These are phyloP conservation scores for Phycodurus eques DNA, from an alignment of 2,113 vertebrate species.

Conservation along the genomic window DNA sequence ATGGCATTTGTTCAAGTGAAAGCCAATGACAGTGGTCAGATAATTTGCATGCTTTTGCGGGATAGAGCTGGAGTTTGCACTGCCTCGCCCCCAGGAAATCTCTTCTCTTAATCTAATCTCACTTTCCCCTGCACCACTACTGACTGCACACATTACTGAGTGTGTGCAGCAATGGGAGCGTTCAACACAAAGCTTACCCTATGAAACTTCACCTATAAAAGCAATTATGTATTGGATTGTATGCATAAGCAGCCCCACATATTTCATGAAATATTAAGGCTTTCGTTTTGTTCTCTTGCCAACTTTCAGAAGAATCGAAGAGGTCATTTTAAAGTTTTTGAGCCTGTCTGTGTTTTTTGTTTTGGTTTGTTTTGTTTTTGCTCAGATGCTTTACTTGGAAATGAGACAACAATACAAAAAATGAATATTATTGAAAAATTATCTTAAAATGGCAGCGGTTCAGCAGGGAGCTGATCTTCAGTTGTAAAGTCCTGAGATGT, in stretches of 20 bases:
- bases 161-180: conserved; percentile 20
- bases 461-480: conserved; percentile 69
- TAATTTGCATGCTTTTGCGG: conserved; percentile 44
- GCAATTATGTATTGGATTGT: conserved; percentile 31
- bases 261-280: conserved; percentile 39
- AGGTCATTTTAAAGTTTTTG: conserved; percentile 10
- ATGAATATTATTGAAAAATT: conserved; percentile 82
- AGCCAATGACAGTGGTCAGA: conserved; percentile 16
- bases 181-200: conserved; percentile 32
- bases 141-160: conserved; percentile 36
- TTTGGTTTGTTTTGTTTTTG: conserved; percentile 13
- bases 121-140: conserved; percentile 33
- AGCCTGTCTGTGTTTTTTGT: conserved; percentile 67
- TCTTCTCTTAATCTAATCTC: conserved; percentile 58
- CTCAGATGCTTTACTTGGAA: conserved; percentile 74
- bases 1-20: conserved; percentile 43
- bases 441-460: conserved; percentile 85
- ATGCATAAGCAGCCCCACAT: conserved; percentile 31
- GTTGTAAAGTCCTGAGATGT: conserved; percentile 79
- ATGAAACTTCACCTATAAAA: conserved; percentile 11
- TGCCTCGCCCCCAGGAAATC: conserved; percentile 63
- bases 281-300: conserved; percentile 39
- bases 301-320: conserved; percentile 42
- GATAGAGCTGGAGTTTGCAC: conserved; percentile 63
- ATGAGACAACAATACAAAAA: conserved; percentile 83